Evolutionary conservation across 1,140 invertebrate genomes (phyloP), one percentile per base, ranked within the genome.

Genomic region (Pseudachorutes palmiensis): DNA sequence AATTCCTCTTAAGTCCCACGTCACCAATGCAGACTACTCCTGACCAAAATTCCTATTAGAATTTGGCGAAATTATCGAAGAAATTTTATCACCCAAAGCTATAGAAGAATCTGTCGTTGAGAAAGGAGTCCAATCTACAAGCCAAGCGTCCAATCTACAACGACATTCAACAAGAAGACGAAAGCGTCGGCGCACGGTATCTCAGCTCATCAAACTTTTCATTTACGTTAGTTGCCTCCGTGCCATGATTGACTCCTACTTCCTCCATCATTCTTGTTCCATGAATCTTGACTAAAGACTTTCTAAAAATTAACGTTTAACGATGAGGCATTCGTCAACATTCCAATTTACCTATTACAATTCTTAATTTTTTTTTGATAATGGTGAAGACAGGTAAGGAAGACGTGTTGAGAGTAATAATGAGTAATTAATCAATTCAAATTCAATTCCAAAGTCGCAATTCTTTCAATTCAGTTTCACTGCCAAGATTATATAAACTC

Each of bases 1-100:
- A 36, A 71, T 77, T 65, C 76, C 76, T 51, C 61, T 75, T 1
- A 70, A 69, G 64, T 66, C 62, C 14, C 62, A 69, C 36, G 31
- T 67, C 16, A 22, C 64, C 1, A 32, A 65, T 0, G 29, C 58
- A 41, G 70, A 71, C 30, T 71, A 67, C 49, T 73, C 72, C 49
- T 73, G 72, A 73, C 72, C 72, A 22, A 55, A 67, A 71, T 49
- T 68, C 31, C 61, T 58, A 16, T 62, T 65, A 62, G 70, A 71
- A 49, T 71, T 71, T 64, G 67, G 66, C 51, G 70, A 71, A 24
- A 29, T 60, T 45, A 59, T 71, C 28, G 61, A 68, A 60, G 66
- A 68, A 59, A 68, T 71, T 31, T 65, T 71, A 32, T 66, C 66
- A 55, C 64, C 70, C 12, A 66, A 63, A 30, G 24, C 30, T 14